phyloP scores from a whole-genome alignment of 2,888 invertebrate species.

The Oscheius myriophilus region DNA sequence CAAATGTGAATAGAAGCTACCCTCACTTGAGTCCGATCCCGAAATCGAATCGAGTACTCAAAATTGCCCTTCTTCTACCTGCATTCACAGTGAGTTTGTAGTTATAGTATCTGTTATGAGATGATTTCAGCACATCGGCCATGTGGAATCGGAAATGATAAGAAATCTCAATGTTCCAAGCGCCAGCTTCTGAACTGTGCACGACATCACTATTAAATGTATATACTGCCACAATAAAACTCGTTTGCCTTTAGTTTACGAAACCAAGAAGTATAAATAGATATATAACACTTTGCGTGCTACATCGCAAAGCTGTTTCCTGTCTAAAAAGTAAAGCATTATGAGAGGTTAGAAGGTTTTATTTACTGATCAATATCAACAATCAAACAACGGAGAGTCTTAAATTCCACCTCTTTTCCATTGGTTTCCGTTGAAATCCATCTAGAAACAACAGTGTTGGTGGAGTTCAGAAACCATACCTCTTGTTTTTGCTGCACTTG shows the following conservation, averaged over 20 bases:
- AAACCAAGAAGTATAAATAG: too few species aligned
- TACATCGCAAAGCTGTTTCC: too few species aligned
- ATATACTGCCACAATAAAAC: too few species aligned
- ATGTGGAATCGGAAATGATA: slow-evolving; percentile 51
- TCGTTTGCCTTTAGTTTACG: too few species aligned
- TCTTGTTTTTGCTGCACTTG: slow-evolving; percentile 7
- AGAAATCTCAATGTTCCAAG: slow-evolving; percentile 34
- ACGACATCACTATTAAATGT: too few species aligned
- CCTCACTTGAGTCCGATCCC: slow-evolving; percentile 43
- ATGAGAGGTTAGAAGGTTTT: too few species aligned
- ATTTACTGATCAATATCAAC: too few species aligned
- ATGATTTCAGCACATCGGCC: slow-evolving; percentile 52
- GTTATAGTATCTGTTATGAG: neutral
- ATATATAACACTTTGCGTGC: too few species aligned
- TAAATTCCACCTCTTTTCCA: too few species aligned
- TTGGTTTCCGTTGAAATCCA: too few species aligned
- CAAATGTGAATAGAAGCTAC: slow-evolving; percentile 44
- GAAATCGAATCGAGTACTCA: slow-evolving; percentile 41
- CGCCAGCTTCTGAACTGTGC: neutral
- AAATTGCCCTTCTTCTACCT: slow-evolving; percentile 51
- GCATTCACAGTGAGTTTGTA: slow-evolving; percentile 47
- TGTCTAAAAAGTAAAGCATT: too few species aligned
- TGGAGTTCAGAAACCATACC: neutral
- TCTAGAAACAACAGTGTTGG: neutral
- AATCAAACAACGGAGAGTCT: too few species aligned